A percentile compares a stretch with the other conserved stretches of the same genome.
These are phyloP conservation scores for Liodrosophila aerea DNA, from an alignment of 2,888 invertebrate genomes.

Conservation along the genomic window DNA sequence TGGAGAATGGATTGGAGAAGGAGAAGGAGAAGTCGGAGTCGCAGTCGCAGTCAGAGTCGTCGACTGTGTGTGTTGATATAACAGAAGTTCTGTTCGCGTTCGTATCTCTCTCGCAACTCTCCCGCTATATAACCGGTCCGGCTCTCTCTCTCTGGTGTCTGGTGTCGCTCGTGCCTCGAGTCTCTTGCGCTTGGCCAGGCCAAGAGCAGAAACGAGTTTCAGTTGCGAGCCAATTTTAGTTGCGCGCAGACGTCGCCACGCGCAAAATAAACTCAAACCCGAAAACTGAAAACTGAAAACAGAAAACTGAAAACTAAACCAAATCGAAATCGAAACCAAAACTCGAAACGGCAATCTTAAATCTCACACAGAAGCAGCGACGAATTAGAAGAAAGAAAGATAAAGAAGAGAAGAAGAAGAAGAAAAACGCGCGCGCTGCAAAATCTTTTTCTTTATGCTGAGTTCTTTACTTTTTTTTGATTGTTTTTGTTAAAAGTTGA, in stretches of 20 bases:
- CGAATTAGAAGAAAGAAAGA: constrained; percentile 3
- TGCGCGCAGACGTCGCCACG: constrained; percentile 69
- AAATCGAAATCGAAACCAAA: constrained; percentile 8
- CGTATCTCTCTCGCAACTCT: not conserved
- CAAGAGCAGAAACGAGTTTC: constrained; percentile 73
- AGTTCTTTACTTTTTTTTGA: constrained; percentile 7
- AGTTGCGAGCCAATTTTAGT: constrained; percentile 72
- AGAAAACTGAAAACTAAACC: constrained; percentile 1
- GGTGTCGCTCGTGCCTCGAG: constrained; percentile 3
- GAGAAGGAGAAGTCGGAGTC: not conserved
- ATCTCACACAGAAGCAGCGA: constrained; percentile 20
- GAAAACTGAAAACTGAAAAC: constrained; percentile 1
- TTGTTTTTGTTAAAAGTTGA: not conserved
- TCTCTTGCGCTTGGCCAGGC: constrained; percentile 39
- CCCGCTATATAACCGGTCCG: constrained; percentile 3
- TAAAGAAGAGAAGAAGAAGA: constrained; percentile 12
- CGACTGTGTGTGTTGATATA: constrained; percentile 48
- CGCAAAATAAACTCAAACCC: constrained; percentile 14
- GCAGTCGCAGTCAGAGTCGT: no score
- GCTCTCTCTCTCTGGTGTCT: constrained; percentile 16
- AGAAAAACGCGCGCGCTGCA: constrained; percentile 24
- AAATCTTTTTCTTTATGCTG: constrained; percentile 8
- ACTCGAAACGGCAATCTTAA: constrained; percentile 40
- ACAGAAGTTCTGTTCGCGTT: constrained; percentile 54
- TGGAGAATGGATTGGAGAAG: no score